Evolutionary conservation across 2,888 invertebrate genomes (phyloP).

Genomic region (Archaeoteleia sp.): DNA sequence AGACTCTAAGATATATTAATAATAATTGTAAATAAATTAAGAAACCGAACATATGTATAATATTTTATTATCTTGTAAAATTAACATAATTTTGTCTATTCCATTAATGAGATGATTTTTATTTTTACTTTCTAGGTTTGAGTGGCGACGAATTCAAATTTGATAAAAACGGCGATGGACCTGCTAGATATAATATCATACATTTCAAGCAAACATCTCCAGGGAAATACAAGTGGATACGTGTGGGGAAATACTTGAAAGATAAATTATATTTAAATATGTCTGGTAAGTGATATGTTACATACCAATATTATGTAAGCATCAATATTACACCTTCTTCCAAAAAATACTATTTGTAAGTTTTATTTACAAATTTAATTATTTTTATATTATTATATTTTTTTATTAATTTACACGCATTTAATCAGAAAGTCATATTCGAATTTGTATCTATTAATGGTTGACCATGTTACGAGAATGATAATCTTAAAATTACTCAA

Average conservation of each 20-base stretch:
- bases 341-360: constrained; percentile 2
- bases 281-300: constrained; percentile 79
- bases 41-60: too few species aligned
- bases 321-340: too few species aligned
- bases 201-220: constrained; percentile 90
- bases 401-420: not conserved
- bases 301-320: not conserved
- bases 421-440: too few species aligned
- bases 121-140: constrained; percentile 82
- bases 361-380: too few species aligned
- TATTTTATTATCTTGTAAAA: too few species aligned
- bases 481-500: too few species aligned
- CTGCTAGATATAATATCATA: constrained; percentile 95
- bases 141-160: constrained; percentile 94
- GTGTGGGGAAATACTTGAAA: constrained; percentile 90
- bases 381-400: constrained; percentile 1
- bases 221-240: constrained; percentile 88
- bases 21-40: too few species aligned
- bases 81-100: too few species aligned
- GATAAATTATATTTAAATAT: constrained; percentile 87
- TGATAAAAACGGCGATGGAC: constrained; percentile 93
- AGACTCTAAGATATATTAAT: too few species aligned
- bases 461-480: too few species aligned
- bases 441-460: too few species aligned
- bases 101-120: too few species aligned